phyloP scores from a whole-genome alignment of 2,113 vertebrate genomes.

The Caranx melampygus region DNA sequence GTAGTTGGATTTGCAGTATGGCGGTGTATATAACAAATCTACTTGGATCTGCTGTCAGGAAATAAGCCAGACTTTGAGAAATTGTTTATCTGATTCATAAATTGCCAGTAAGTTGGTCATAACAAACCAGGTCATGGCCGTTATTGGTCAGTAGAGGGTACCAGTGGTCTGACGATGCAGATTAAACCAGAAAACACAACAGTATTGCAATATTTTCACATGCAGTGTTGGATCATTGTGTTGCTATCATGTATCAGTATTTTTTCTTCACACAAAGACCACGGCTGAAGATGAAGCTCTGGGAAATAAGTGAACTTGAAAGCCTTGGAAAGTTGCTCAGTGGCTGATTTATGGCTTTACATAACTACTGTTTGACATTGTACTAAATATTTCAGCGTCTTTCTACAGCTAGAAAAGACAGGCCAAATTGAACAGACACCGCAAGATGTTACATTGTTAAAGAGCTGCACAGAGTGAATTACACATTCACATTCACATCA shows the following conservation, averaged over 20 bases:
- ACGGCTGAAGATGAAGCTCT: neutral
- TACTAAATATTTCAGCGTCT: neutral
- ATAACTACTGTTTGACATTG: neutral
- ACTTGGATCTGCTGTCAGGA: neutral
- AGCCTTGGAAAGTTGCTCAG: neutral
- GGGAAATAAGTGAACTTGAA: neutral
- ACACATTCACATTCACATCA: neutral
- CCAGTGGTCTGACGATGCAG: conserved; percentile 42
- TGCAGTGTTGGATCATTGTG: neutral
- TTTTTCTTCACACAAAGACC: conserved; percentile 5
- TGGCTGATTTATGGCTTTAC: neutral
- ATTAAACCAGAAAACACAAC: neutral
- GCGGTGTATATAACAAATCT: neutral
- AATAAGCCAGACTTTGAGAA: neutral
- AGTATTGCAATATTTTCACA: neutral
- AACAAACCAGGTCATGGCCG: neutral
- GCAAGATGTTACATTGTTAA: neutral
- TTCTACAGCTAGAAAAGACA: neutral
- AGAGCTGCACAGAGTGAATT: neutral
- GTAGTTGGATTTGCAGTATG: neutral
- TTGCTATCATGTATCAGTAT: neutral
- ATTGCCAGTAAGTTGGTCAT: neutral
- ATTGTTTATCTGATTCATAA: neutral
- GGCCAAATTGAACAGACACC: neutral
- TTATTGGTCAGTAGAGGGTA: conserved; percentile 60